A percentile compares a stretch with the other conserved stretches of the same genome.
These are phyloP conservation scores for Myrmecophaga tridactyla DNA, from an alignment of 2,113 vertebrate species.

Conservation along the genomic window DNA sequence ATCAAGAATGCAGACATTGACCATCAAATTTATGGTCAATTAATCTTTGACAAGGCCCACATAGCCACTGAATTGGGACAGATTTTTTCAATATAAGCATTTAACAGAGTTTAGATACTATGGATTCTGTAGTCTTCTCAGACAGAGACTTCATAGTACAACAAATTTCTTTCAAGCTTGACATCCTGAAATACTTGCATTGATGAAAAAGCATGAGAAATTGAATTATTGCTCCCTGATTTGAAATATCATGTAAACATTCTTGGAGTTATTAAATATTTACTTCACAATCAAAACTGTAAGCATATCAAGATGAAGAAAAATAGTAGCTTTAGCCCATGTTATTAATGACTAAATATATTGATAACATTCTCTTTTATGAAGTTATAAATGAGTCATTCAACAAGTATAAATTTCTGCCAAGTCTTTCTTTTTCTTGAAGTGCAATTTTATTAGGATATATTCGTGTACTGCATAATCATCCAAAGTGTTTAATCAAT, in stretches of 20 bases:
- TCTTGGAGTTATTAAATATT: constrained; percentile 45
- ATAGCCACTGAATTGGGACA: too few species aligned
- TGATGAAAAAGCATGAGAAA: constrained; percentile 36
- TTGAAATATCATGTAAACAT: constrained; percentile 14
- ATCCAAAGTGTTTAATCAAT: too few species aligned
- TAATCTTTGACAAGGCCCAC: too few species aligned
- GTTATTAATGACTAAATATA: constrained; percentile 43
- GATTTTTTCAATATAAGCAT: too few species aligned
- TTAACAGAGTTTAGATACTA: not conserved
- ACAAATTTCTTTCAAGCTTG: constrained; percentile 41
- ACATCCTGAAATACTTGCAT: constrained; percentile 25
- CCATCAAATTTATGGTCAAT: too few species aligned
- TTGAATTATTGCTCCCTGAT: not conserved
- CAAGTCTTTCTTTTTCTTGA: too few species aligned
- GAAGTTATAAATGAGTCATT: constrained; percentile 47
- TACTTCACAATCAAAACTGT: not conserved
- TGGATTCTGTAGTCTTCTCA: constrained; percentile 11
- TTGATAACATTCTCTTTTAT: constrained; percentile 38
- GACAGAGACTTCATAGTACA: not conserved
- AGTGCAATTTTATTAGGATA: too few species aligned
- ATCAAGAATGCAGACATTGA: too few species aligned
- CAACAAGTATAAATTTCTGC: constrained; percentile 27
- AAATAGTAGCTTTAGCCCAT: constrained; percentile 29
- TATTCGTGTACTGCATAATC: too few species aligned
- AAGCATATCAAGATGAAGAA: constrained; percentile 47